Conservation (phyloP, 2,888 invertebrate genomes). For the Baronia brevicornis region DNA sequence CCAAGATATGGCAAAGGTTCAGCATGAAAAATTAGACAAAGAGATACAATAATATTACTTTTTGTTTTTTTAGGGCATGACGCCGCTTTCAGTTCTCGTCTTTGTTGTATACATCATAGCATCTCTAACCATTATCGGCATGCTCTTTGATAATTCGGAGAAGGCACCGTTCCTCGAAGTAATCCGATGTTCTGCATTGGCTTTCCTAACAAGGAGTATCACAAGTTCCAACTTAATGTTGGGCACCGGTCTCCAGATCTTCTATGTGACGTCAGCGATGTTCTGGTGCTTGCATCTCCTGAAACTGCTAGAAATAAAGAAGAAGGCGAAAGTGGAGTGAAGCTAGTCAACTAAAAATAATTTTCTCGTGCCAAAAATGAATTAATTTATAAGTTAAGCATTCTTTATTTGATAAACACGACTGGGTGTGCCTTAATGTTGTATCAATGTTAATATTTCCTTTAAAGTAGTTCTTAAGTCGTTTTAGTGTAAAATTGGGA, state of each 20-base stretch:
- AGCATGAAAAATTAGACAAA: too few relatives aligned
- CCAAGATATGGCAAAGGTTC: too few relatives aligned
- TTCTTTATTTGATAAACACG: too few relatives aligned
- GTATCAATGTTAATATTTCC: too few relatives aligned
- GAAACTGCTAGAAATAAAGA: slow-evolving; percentile 73
- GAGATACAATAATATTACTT: too few relatives aligned
- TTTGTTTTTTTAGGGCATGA: slow-evolving; percentile 74
- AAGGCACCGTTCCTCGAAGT: slow-evolving; percentile 79
- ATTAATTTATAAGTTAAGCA: too few relatives aligned
- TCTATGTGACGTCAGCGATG: slow-evolving; percentile 76
- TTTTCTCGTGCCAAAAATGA: too few relatives aligned
- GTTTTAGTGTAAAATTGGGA: too few relatives aligned
- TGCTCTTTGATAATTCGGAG: slow-evolving; percentile 81
- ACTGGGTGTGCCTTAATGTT: too few relatives aligned
- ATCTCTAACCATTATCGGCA: slow-evolving; percentile 81
- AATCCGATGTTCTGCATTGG: slow-evolving; percentile 77
- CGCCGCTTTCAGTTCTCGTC: slow-evolving; percentile 72
- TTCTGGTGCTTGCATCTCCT: slow-evolving; percentile 79
- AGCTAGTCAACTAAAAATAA: too few relatives aligned
- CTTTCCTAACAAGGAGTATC: slow-evolving; percentile 61
- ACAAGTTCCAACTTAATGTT: slow-evolving; percentile 47
- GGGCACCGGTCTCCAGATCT: slow-evolving; percentile 67
- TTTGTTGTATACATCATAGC: slow-evolving; percentile 79
- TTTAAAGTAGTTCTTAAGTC: too few relatives aligned
- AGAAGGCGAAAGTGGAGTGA: slow-evolving; percentile 42